phyloP scores from a whole-genome alignment of 1,140 invertebrate species.

The Drosophila bocki region DNA sequence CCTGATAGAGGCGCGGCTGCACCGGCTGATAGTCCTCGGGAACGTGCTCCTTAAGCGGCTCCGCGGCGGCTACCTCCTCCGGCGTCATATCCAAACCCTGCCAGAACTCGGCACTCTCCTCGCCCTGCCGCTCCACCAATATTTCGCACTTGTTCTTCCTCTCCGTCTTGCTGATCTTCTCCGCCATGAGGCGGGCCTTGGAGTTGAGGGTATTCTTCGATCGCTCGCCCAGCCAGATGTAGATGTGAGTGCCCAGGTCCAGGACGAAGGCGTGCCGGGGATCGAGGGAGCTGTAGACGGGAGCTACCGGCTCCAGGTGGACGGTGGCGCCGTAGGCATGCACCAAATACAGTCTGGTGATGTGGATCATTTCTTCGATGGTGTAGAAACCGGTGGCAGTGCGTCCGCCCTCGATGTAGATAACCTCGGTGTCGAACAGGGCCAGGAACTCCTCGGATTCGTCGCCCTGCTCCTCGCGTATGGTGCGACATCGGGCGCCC shows the following conservation, averaged over 20 bases:
- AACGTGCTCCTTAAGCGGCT: conserved; percentile 89
- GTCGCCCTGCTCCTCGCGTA: conserved; percentile 97
- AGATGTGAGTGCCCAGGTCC: conserved; percentile 94
- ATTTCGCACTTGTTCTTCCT: conserved; percentile 98
- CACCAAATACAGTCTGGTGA: conserved; percentile 94
- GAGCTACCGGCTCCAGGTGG: conserved; percentile 95
- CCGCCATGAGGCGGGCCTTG: conserved; percentile 97
- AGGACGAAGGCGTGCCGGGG: conserved; percentile 96
- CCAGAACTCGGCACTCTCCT: conserved; percentile 95
- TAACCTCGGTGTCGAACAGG: conserved; percentile 96
- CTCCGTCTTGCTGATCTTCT: conserved; percentile 99
- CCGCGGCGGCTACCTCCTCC: conserved; percentile 68
- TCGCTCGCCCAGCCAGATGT: conserved; percentile 96
- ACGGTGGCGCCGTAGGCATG: conserved; percentile 95
- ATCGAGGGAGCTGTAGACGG: conserved; percentile 91
- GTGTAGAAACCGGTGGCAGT: conserved; percentile 99
- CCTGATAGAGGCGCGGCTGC: conserved; percentile 95
- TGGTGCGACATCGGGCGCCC: conserved; percentile 98
- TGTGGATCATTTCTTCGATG: conserved; percentile 96
- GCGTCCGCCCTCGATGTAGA: conserved; percentile 98
- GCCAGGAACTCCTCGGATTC: conserved; percentile 98
- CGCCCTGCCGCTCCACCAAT: conserved; percentile 91
- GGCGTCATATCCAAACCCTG: conserved; percentile 87
- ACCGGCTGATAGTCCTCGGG: conserved; percentile 91
- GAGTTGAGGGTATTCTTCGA: conserved; percentile 98